A percentile compares a stretch with the other conserved stretches of the same genome.
phyloP scores from a whole-genome alignment of 1,140 invertebrate genomes.

The Macrosteles quadrilineatus region DNA sequence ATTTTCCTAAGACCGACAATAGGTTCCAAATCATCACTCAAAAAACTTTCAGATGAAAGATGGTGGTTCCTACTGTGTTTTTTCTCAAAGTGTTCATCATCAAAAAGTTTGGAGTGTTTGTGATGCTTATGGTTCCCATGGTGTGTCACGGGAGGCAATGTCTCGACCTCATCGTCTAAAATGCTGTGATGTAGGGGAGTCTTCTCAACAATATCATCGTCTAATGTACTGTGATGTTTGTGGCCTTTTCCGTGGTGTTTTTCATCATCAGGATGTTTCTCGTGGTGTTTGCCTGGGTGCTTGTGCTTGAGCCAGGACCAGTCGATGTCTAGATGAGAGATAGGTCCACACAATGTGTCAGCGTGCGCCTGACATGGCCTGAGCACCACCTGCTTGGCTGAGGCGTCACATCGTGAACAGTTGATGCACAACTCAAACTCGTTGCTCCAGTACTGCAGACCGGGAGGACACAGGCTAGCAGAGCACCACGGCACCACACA shows the following conservation, averaged over 20 bases:
- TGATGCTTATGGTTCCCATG: conserved; percentile 7
- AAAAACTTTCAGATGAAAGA: neutral
- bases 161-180: conserved; percentile 10
- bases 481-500: conserved; percentile 34
- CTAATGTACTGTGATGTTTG: conserved; percentile 29
- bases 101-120: neutral
- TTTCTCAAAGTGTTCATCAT: conserved; percentile 11
- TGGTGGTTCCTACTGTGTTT: conserved; percentile 26
- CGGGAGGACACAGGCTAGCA: conserved; percentile 53
- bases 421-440: conserved; percentile 58
- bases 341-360: conserved; percentile 63
- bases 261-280: neutral
- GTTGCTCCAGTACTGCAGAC: conserved; percentile 59
- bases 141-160: neutral
- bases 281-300: neutral
- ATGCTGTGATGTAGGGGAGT: conserved; percentile 27
- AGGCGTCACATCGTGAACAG: conserved; percentile 62
- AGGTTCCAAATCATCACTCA: conserved; percentile 14
- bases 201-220: conserved; percentile 7
- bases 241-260: conserved; percentile 27
- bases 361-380: conserved; percentile 63
- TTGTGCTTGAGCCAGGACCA: conserved; percentile 50
- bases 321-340: conserved; percentile 58
- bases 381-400: conserved; percentile 55
- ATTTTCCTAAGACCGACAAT: conserved; percentile 2